Evolutionary conservation across 53 echinoderm and acorn worm species (phyloP).

Genomic region (Arbacia lixula): DNA sequence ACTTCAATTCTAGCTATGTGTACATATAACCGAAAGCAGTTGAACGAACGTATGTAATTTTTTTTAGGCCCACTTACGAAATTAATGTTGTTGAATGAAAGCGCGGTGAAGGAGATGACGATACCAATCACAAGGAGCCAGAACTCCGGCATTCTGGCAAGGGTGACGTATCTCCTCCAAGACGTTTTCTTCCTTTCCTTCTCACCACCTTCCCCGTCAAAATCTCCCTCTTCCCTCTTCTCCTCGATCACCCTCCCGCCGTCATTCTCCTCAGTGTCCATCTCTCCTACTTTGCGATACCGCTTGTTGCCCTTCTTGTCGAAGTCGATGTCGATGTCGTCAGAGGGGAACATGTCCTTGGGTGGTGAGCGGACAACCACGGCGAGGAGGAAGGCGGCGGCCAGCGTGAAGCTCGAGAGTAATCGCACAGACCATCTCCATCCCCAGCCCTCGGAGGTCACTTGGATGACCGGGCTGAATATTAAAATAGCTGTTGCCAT

Average conservation of each 20-base stretch:
- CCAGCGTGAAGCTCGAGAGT: not conserved
- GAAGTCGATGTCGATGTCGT: not conserved
- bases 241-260: not conserved
- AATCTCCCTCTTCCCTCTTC: not conserved
- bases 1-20: too few relatives aligned
- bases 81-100: conserved; percentile 40
- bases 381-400: not conserved
- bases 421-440: conserved; percentile 43
- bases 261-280: not conserved
- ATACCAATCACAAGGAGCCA: conserved; percentile 13
- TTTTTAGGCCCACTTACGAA: conserved; percentile 19
- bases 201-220: not conserved
- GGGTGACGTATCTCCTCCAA: not conserved
- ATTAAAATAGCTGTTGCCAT: conserved; percentile 24
- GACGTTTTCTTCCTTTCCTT: not conserved
- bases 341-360: not conserved
- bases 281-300: not conserved
- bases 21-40: too few relatives aligned
- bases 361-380: conserved; percentile 9
- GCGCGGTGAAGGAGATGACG: conserved; percentile 17
- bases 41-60: too few relatives aligned
- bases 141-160: conserved; percentile 24
- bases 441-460: conserved; percentile 16
- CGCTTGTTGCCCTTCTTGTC: not conserved
- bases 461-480: conserved; percentile 33